Conservation (phyloP, 1,140 invertebrate genomes). For the Bombus soroeensis region DNA sequence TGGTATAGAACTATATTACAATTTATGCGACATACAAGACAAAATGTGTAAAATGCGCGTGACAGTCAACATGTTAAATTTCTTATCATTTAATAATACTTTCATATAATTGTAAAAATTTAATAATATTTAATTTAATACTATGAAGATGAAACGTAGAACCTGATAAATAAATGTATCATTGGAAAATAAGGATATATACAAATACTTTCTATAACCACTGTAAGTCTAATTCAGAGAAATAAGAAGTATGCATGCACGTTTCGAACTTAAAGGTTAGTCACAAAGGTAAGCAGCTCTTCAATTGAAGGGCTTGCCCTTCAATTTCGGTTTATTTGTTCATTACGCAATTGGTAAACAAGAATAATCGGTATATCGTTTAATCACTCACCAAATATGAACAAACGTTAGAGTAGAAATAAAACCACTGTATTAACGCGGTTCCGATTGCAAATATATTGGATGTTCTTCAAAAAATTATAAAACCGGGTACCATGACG, state of each 20-base stretch:
- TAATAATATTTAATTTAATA: too few species aligned
- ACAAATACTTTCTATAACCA: too few species aligned
- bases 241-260: slow-evolving; percentile 10
- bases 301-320: slow-evolving; percentile 59
- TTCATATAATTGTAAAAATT: too few species aligned
- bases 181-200: too few species aligned
- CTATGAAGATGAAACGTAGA: too few species aligned
- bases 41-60: too few species aligned
- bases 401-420: slow-evolving; percentile 34
- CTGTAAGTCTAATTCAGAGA: background rate
- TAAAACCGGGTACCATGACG: slow-evolving; percentile 74
- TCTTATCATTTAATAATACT: too few species aligned
- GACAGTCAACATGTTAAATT: too few species aligned
- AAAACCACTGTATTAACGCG: slow-evolving; percentile 28
- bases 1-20: background rate
- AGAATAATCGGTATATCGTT: slow-evolving; percentile 12
- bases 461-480: slow-evolving; percentile 66
- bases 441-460: slow-evolving; percentile 45
- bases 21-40: too few species aligned
- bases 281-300: background rate
- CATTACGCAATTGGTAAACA: slow-evolving; percentile 49
- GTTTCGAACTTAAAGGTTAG: slow-evolving; percentile 39
- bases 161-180: too few species aligned
- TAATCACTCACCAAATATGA: slow-evolving; percentile 58
- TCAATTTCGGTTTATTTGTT: slow-evolving; percentile 31